These are phyloP conservation scores for Drosophila pegasa DNA, from an alignment of 2,888 invertebrate species.

Conservation along the genomic window DNA sequence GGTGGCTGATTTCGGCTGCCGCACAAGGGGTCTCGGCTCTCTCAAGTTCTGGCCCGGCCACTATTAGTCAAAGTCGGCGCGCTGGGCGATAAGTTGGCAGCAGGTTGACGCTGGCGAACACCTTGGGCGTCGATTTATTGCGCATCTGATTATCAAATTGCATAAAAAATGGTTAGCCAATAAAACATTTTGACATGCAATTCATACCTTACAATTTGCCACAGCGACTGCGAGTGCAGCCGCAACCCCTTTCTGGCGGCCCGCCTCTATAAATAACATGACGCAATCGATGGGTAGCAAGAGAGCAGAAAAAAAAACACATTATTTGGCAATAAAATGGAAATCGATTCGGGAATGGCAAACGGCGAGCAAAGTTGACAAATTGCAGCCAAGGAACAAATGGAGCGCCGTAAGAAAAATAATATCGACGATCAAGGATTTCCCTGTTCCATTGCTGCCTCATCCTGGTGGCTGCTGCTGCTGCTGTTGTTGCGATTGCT, in stretches of 20 bases:
- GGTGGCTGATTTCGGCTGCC: slow-evolving; percentile 48
- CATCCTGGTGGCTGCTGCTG: slow-evolving; percentile 23
- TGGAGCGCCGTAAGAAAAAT: slow-evolving; percentile 80
- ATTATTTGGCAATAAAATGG: slow-evolving; percentile 83
- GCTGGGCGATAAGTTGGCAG: slow-evolving; percentile 67
- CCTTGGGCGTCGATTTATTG: slow-evolving; percentile 62
- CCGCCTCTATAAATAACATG: slow-evolving; percentile 80
- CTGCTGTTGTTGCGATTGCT: slow-evolving; percentile 56
- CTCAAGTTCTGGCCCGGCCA: slow-evolving; percentile 12
- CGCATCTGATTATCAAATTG: slow-evolving; percentile 76
- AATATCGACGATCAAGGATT: slow-evolving; percentile 79
- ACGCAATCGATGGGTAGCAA: slow-evolving; percentile 75
- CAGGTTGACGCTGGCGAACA: slow-evolving; percentile 21
- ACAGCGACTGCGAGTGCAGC: slow-evolving; percentile 21
- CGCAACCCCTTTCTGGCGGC: slow-evolving; percentile 38
- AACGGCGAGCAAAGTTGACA: slow-evolving; percentile 72
- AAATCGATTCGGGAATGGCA: slow-evolving; percentile 68
- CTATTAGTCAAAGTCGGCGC: slow-evolving; percentile 70
- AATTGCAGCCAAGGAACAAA: slow-evolving; percentile 77
- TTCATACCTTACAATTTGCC: slow-evolving; percentile 70
- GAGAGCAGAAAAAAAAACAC: slow-evolving; percentile 57
- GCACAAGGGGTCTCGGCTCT: background rate
- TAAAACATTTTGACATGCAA: slow-evolving; percentile 82
- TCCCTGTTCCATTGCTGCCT: slow-evolving; percentile 52
- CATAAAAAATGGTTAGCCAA: slow-evolving; percentile 80